Evolutionary conservation across 2,113 vertebrate genomes (phyloP), one percentile per base, ranked within the genome.

Genomic region (Clarias batrachus): DNA sequence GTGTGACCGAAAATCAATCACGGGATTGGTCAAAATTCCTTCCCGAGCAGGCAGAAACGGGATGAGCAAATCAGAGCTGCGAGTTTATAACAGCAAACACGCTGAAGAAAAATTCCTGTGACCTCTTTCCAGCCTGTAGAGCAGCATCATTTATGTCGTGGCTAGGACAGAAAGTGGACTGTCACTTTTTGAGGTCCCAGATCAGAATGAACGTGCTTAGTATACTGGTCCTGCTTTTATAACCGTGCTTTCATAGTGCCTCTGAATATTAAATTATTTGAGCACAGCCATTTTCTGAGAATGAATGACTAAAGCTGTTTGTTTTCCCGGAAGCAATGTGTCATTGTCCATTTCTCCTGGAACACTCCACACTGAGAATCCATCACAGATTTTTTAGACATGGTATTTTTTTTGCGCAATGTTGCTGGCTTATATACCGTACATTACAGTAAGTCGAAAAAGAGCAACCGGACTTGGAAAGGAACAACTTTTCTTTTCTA

Each of bases 311-410:
- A 52, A 76, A 52, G 23, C 37, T 12, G 73, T 76, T 52, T 54
- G 73, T 14, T 76, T 76, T 76, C 73, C 41, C 41, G n/a, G 73
- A 76, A 52, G 73, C 48, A 76, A 54, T 21, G 21, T 76, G 73
- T 52, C 71, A 74, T 74, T 48, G 37, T 74, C 19, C 71, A 41
- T 48, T 74, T 48, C 71, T 71, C 30, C 6, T 25, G 10, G 3
- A 74, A 74, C 37, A 48, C 10, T 23, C 23, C 73, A 14, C 48
- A 76, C 54, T 27, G 6, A 76, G 12, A 16, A 74, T 52, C 71
- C 11, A 52, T 3, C 37, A 11, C 11, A 41, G 8, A 9, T 12
- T 74, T 74, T 3, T 74, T 74, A 41, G 70, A 73, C 70, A 17
- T 37, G 37, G 27, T 68, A 13, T 2, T n/a, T 63, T 63, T 10